phyloP scores from a whole-genome alignment of 2,113 vertebrate genomes.

The Oreochromis spilurus region DNA sequence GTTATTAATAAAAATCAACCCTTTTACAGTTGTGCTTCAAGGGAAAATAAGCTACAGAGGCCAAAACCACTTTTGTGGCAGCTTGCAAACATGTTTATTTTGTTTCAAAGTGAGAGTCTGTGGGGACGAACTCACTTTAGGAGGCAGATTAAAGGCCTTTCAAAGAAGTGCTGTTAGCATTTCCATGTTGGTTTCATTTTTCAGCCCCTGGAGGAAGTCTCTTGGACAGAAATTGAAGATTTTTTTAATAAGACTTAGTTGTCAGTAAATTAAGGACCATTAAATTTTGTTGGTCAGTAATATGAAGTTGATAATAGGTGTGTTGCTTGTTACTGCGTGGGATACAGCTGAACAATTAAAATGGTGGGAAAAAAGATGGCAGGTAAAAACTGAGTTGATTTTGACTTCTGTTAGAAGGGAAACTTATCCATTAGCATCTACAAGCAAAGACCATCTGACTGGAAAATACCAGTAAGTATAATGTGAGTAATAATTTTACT shows the following conservation, averaged over 20 bases:
- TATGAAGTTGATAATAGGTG: not conserved
- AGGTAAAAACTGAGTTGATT: not conserved
- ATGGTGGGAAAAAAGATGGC: rapidly evolving
- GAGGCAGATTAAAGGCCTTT: not conserved
- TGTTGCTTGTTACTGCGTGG: not conserved
- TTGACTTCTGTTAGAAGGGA: not conserved
- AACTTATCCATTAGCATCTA: not conserved
- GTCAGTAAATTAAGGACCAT: not conserved
- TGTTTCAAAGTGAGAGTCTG: not conserved
- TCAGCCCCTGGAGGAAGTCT: not conserved
- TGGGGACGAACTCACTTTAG: not conserved
- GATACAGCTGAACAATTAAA: not conserved
- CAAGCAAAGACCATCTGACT: not conserved
- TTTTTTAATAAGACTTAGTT: not conserved
- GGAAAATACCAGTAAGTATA: not conserved
- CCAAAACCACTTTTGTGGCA: not conserved
- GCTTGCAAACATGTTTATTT: not conserved
- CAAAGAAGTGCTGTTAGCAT: not conserved
- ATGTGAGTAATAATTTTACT: not conserved
- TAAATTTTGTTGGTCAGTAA: not conserved
- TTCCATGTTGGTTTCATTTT: not conserved
- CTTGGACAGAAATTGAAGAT: not conserved
- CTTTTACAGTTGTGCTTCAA: not conserved
- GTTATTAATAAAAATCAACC: not conserved
- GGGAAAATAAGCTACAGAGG: not conserved